These are phyloP conservation scores for Daktulosphaira vitifoliae DNA, from an alignment of 1,140 invertebrate species.

Conservation along the genomic window DNA sequence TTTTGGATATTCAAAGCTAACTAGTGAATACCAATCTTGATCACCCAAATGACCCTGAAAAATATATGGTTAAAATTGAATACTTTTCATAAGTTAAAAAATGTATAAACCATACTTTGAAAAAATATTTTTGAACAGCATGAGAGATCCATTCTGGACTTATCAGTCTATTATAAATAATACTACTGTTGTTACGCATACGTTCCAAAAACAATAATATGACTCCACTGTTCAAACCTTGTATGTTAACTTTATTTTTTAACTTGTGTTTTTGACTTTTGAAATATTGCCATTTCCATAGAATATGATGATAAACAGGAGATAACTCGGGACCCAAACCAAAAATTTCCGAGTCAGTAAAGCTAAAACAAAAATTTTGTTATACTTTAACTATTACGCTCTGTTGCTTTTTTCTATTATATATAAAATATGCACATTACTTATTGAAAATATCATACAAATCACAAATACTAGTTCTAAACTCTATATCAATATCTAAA, in stretches of 20 bases:
- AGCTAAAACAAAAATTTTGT: conserved; percentile 42
- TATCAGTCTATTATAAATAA: conserved; percentile 34
- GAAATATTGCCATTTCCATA: conserved; percentile 57
- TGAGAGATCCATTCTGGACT: conserved; percentile 19
- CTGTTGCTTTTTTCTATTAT: neutral
- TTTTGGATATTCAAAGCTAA: conserved; percentile 62
- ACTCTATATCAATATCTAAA: conserved; percentile 71
- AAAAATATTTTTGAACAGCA: conserved; percentile 30
- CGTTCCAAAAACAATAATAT: conserved; percentile 62
- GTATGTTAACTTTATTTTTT: conserved; percentile 52
- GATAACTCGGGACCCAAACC: conserved; percentile 69
- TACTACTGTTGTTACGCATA: conserved; percentile 57
- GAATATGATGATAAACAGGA: conserved; percentile 70
- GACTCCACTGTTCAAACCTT: conserved; percentile 75
- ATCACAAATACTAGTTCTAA: conserved; percentile 58
- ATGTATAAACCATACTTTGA: conserved; percentile 13
- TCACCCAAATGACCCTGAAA: conserved; percentile 73
- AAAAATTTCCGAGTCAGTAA: conserved; percentile 53
- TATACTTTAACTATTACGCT: too few species aligned
- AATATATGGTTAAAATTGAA: neutral
- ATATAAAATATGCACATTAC: conserved; percentile 43
- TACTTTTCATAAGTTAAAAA: too few species aligned
- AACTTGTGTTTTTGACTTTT: conserved; percentile 55
- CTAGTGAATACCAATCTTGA: conserved; percentile 77
- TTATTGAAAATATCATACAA: conserved; percentile 60